Conservation (phyloP, 2,797 vertebrate species). For the Gastrophryne carolinensis region DNA sequence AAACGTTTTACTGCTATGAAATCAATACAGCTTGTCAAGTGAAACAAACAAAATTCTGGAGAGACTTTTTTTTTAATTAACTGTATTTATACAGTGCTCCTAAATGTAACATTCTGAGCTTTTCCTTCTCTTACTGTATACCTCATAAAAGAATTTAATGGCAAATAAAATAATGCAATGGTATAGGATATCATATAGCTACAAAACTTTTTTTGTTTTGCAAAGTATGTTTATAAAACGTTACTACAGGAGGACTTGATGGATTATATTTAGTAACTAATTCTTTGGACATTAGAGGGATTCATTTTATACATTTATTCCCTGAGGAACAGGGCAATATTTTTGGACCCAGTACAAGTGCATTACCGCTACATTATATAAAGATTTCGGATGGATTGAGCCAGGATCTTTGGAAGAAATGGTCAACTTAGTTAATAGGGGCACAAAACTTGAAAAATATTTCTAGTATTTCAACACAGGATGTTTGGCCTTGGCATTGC, state of each 20-base stretch:
- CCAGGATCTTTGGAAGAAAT: no score
- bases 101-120: neutral
- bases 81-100: neutral
- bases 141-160: neutral
- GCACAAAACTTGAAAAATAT: no score
- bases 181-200: neutral
- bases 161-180: neutral
- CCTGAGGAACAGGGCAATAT: no score
- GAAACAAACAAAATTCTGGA: conserved; percentile 10
- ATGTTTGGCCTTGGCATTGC: no score
- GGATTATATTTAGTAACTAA: neutral
- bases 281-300: no score
- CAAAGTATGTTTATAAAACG: neutral
- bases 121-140: neutral
- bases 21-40: conserved; percentile 27
- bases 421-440: no score
- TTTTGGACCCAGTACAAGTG: no score
- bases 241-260: neutral
- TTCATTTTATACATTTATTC: no score
- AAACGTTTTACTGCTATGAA: conserved; percentile 8
- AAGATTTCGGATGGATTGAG: no score
- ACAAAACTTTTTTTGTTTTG: neutral
- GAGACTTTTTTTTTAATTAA: neutral
- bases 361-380: no score
- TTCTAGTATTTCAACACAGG: no score